Conservation (phyloP, 1,140 invertebrate species). For the Macrotrachela quadricornifera region DNA sequence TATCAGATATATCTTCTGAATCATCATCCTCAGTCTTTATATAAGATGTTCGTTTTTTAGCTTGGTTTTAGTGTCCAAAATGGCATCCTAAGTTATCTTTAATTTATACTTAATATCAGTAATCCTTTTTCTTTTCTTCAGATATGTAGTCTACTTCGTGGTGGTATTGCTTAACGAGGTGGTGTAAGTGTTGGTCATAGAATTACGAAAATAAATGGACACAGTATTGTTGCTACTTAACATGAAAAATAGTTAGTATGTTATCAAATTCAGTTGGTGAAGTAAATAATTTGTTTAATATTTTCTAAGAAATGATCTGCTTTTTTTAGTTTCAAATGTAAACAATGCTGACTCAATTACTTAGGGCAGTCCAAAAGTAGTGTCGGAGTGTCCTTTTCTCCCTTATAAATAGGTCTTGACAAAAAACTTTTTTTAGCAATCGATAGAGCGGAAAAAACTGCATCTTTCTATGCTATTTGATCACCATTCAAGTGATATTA, state of each 20-base stretch:
- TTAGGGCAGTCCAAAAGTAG: no score
- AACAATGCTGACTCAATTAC: slow-evolving; percentile 98
- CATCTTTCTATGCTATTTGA: no score
- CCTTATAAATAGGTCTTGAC: no score
- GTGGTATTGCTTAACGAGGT: slow-evolving; percentile 90
- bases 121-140: slow-evolving; percentile 20
- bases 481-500: no score
- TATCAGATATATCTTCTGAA: slow-evolving; percentile 38
- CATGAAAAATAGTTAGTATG: slow-evolving; percentile 96
- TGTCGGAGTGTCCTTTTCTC: no score
- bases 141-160: slow-evolving; percentile 89
- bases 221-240: slow-evolving; percentile 82
- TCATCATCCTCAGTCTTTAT: no score
- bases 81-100: slow-evolving; percentile 85
- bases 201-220: slow-evolving; percentile 98
- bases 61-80: slow-evolving; percentile 99
- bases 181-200: slow-evolving; percentile 92
- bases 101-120: no score
- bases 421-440: no score
- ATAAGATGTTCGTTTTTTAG: slow-evolving; percentile 23
- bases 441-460: no score
- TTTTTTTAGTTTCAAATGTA: slow-evolving; percentile 78
- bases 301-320: background rate
- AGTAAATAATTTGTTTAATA: slow-evolving; percentile 35
- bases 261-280: slow-evolving; percentile 94